phyloP scores from a whole-genome alignment of 2,113 vertebrate genomes.

The Leptobrachium ailaonicum region DNA sequence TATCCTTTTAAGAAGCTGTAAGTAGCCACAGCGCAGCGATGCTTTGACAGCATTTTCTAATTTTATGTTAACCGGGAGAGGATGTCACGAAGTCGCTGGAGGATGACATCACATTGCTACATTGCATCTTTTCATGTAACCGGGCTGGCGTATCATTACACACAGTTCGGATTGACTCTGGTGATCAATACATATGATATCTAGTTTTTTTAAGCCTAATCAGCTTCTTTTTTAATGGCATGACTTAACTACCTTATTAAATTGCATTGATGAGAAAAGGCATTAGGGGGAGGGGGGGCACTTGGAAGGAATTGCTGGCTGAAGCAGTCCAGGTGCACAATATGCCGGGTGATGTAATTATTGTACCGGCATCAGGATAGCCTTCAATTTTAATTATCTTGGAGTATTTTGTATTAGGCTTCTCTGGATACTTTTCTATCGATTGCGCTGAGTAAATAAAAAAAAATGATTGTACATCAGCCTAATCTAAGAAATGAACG shows the following conservation, averaged over 20 bases:
- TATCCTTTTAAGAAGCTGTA: no score
- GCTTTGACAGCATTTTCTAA: no score
- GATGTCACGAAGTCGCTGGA: no score
- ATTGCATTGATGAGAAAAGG: slow-evolving; percentile 21
- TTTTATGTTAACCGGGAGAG: no score
- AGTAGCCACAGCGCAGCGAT: no score
- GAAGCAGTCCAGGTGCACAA: not conserved
- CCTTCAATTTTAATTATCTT: slow-evolving; percentile 27
- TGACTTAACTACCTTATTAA: slow-evolving; percentile 2
- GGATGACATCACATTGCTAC: no score
- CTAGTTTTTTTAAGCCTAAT: not conserved
- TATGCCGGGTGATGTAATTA: not conserved
- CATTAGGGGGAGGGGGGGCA: slow-evolving; percentile 14
- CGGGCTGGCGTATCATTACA: no score
- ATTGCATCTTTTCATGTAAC: no score
- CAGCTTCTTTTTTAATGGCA: not conserved
- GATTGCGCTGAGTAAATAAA: not conserved
- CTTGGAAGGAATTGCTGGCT: slow-evolving; percentile 1
- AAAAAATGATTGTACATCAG: slow-evolving; percentile 18
- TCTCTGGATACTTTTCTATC: slow-evolving; percentile 12
- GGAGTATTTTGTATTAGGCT: slow-evolving; percentile 13
- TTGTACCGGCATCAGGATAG: slow-evolving; percentile 10
- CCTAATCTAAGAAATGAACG: slow-evolving; percentile 12
- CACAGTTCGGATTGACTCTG: no score
- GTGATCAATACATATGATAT: not conserved